Evolutionary conservation across 2,113 vertebrate species (phyloP).

Genomic region (Sinosuthora webbiana): DNA sequence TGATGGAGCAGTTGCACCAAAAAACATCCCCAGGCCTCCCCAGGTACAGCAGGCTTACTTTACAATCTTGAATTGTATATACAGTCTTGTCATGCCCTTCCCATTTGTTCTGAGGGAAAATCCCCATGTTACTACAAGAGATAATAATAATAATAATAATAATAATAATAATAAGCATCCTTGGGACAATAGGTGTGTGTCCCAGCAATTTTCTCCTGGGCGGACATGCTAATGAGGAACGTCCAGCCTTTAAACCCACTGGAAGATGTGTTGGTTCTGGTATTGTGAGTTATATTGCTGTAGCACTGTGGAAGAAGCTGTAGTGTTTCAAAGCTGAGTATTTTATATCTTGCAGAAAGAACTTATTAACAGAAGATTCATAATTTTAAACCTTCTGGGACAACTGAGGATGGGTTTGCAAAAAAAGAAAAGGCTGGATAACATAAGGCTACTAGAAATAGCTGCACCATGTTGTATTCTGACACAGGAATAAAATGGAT

Average conservation of each 20-base stretch:
- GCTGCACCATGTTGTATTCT: background rate
- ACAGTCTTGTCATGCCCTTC: background rate
- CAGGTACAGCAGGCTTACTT: background rate
- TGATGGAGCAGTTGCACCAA: background rate
- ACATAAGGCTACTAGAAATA: background rate
- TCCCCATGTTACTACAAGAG: background rate
- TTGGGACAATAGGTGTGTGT: accelerated
- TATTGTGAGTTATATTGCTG: background rate
- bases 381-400: background rate
- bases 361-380: background rate
- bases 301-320: background rate
- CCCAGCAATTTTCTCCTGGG: background rate
- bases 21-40: background rate
- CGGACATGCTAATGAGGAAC: accelerated
- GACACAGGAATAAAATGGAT: background rate
- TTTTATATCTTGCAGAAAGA: background rate
- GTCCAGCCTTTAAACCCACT: background rate
- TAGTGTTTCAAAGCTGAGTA: accelerated
- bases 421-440: background rate
- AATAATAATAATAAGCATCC: background rate
- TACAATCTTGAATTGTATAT: accelerated
- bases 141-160: background rate
- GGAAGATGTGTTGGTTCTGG: background rate
- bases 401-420: background rate
- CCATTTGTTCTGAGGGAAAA: background rate